Base-by-base conservation (phyloP, 2,888 invertebrate genomes). In the Empis stercorea region DNA sequence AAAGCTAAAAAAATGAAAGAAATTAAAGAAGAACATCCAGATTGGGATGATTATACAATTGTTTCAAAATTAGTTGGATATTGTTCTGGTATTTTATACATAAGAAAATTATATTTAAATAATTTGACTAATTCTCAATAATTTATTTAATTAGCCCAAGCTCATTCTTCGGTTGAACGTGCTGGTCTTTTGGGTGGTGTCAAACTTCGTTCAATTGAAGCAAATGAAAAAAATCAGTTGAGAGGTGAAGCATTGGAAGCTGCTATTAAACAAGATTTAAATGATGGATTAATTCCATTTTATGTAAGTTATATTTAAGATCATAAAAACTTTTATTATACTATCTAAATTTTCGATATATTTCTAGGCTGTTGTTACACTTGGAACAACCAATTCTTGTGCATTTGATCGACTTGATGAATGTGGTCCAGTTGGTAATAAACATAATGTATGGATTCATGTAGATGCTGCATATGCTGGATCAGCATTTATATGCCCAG, bases 401-500 rank as follows among this genome's bases (percentile, higher is more conserved):
- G 85, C 94, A 0, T 99, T 96, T 61, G 97, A 97, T 68, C 77
- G 79, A 46, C 63, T 97, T 36, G 81, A 84, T 32, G 94, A 95
- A 72, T 75, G 99, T 44, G 94, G 94, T 0, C 80, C 82, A n/a
- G 81, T 96, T n/a, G 86, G 92, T 59, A 77, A 77, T 56, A 70
- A 72, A n/a, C 76, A 78, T 51, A 73, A 77, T 46, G 65, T 96
- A 3, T 97, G 96, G 96, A 71, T 94, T 9, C 97, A 97, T 66
- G 86, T 97, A 4, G 97, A 97, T 64, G 96, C 95, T 0, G 95
- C 96, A 1, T 97, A 97, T 65, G 96, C 96, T 1, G 97, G 87
- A 10, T 88, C 92, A 0, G 86, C 97, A 1, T 92, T 99, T 65
- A 87, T 99, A 56, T 99, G 99, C 59, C 95, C 95, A 1, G 99